Base-by-base conservation (phyloP, 2,888 invertebrate species). In the Apamea anceps region DNA sequence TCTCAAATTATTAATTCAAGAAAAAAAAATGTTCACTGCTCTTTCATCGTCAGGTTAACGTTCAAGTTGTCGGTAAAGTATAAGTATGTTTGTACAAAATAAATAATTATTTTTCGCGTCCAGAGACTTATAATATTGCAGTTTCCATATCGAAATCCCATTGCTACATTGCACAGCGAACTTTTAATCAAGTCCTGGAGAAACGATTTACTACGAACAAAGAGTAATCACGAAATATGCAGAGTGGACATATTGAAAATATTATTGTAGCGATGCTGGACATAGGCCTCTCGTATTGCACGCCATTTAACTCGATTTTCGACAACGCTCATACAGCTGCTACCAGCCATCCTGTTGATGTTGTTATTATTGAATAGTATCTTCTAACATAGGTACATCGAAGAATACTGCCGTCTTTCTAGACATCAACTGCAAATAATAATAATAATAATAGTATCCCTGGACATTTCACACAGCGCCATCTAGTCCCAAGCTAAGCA, bases 171-270 rank as follows among this genome's bases (percentile, higher is more conserved):
- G 95, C 94, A 94, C 93, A 94, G 94, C 93, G 91, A 96, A 96
- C 95, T 96, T 96, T 96, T 96, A 96, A 96, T 96, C 96, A 96
- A 96, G 95, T 96, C 94, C 94, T 92, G 94, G 94, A 94, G 95
- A 95, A 96, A 95, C 96, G 95, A 95, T 96, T 96, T 95, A 94
- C 94, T 93, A 91, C 82, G 85, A 87, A 87, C 94, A 95, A 83
- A 94, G 95, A 95, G 48, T 89, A 93, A 82, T 51, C 15, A 37
- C 12, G 18, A 82, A 70, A 81, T 54, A 75, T 6, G 10, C n/a
- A 90, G 88, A 86, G 4, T 1, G 21, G 82, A 72, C 80, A 68
- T n/a, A n/a, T 32, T 25, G 1, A 21, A 32, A 54, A 21, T 18
- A 65, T 21, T 18, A 63, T 18, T 63, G 12, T 21, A 7, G 21